phyloP scores from a whole-genome alignment of 1,140 invertebrate genomes.

The Brachionus koreanus region DNA sequence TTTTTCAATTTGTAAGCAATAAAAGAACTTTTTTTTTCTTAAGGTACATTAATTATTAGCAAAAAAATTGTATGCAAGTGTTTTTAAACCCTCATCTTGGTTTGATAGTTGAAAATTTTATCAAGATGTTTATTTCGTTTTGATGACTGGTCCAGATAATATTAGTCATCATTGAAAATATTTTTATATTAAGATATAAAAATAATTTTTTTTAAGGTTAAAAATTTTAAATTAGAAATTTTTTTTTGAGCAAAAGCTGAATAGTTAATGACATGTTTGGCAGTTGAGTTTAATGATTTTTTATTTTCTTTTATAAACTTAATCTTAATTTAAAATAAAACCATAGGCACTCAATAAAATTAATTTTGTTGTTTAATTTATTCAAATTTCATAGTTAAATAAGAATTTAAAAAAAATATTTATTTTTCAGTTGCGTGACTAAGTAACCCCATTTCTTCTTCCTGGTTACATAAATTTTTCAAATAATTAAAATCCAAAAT shows the following conservation, averaged over 20 bases:
- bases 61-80: background rate
- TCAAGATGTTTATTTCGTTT: background rate
- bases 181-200: background rate
- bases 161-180: background rate
- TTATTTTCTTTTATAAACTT: too few species aligned
- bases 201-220: background rate
- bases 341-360: too few species aligned
- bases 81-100: background rate
- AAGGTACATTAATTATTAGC: background rate
- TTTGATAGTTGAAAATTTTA: background rate
- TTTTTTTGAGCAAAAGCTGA: too few species aligned
- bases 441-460: background rate
- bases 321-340: too few species aligned
- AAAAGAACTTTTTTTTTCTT: background rate
- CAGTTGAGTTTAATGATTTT: too few species aligned
- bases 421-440: background rate
- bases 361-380: too few species aligned
- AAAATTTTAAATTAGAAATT: background rate
- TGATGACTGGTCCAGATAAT: background rate
- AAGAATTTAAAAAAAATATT: background rate
- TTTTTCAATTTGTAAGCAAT: background rate
- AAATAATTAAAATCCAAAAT: background rate
- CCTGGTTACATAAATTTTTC: conserved; percentile 11
- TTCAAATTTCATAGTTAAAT: too few species aligned
- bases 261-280: too few species aligned